Evolutionary conservation across 2,888 invertebrate genomes (phyloP).

Genomic region (Entomobrya proxima): DNA sequence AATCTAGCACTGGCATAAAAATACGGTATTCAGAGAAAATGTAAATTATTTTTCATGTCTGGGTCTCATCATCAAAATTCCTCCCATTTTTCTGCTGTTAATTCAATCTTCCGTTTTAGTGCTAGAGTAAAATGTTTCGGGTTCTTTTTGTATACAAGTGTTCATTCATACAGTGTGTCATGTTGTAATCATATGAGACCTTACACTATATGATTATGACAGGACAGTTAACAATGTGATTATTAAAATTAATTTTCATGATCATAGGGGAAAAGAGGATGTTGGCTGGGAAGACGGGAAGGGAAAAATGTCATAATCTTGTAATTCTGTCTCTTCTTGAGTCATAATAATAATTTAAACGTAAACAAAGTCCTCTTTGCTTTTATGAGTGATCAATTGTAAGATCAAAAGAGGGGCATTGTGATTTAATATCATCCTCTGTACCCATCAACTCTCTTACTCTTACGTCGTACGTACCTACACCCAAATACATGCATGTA

Average conservation of each 20-base stretch:
- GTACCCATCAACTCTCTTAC: too few relatives aligned
- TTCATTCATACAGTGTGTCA: too few relatives aligned
- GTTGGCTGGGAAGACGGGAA: neutral
- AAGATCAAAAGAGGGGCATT: too few relatives aligned
- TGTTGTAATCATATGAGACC: neutral
- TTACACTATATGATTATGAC: constrained; percentile 3
- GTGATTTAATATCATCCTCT: too few relatives aligned
- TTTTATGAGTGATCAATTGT: too few relatives aligned
- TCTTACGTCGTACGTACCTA: too few relatives aligned
- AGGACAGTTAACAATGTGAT: neutral
- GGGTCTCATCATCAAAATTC: constrained; percentile 53
- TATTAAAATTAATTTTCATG: constrained; percentile 5
- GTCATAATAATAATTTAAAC: too few relatives aligned
- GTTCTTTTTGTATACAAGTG: neutral
- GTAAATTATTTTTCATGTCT: constrained; percentile 63
- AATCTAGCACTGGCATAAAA: neutral
- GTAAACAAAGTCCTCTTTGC: too few relatives aligned
- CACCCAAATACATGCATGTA: too few relatives aligned
- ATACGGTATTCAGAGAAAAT: constrained; percentile 45
- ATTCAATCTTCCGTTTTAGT: constrained; percentile 52
- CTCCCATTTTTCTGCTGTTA: constrained; percentile 52
- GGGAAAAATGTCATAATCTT: too few relatives aligned
- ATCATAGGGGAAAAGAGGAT: neutral
- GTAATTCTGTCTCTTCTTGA: too few relatives aligned
- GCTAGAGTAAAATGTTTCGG: constrained; percentile 12